These are phyloP conservation scores for Nymphalis c-album DNA, from an alignment of 2,888 invertebrate species.

Conservation along the genomic window DNA sequence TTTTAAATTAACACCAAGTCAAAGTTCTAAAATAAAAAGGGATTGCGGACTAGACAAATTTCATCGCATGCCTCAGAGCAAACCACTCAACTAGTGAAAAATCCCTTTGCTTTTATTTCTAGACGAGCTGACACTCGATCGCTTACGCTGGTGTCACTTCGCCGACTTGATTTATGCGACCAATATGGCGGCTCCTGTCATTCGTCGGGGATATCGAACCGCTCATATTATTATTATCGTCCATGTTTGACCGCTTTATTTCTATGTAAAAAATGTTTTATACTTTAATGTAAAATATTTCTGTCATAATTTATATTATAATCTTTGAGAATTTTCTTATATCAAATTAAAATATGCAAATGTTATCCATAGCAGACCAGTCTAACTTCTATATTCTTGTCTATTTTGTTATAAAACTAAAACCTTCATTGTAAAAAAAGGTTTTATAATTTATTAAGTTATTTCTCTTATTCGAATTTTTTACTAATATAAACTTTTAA, in stretches of 20 bases:
- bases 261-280: constrained; percentile 20
- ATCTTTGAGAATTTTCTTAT: background rate
- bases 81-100: constrained; percentile 77
- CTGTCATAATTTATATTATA: background rate
- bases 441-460: too few relatives aligned
- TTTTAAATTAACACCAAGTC: constrained; percentile 24
- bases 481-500: too few relatives aligned
- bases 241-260: constrained; percentile 45
- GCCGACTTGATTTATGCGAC: constrained; percentile 78
- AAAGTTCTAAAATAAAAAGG: constrained; percentile 42
- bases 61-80: constrained; percentile 70
- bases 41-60: constrained; percentile 66
- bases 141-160: constrained; percentile 77
- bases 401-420: too few relatives aligned
- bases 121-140: constrained; percentile 77
- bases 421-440: too few relatives aligned
- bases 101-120: constrained; percentile 76
- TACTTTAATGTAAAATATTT: background rate
- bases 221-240: constrained; percentile 59
- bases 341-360: too few relatives aligned
- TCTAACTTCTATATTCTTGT: too few relatives aligned
- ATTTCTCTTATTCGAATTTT: too few relatives aligned
- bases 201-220: constrained; percentile 69
- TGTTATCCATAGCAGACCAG: too few relatives aligned
- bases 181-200: constrained; percentile 78